phyloP scores from a whole-genome alignment of 1,140 invertebrate species.

The Pteromalus puparum region DNA sequence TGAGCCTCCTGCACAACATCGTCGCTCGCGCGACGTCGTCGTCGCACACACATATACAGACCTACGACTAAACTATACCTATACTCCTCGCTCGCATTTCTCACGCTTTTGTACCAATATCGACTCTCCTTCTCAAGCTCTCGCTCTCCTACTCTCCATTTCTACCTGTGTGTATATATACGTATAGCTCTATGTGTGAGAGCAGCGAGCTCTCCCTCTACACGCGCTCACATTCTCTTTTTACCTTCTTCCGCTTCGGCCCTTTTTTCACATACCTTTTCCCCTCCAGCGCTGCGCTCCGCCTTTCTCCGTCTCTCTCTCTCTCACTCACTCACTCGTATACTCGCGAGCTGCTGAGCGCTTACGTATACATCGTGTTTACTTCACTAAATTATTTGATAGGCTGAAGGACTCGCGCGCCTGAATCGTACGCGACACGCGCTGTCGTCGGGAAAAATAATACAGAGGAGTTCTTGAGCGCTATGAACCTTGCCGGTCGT shows the following conservation, averaged over 20 bases:
- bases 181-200: neutral
- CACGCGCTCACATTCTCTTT: conserved; percentile 44
- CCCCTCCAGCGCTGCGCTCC: neutral
- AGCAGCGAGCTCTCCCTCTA: conserved; percentile 8
- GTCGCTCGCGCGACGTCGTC: neutral
- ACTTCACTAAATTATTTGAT: conserved; percentile 41
- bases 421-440: neutral
- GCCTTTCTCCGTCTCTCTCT: neutral
- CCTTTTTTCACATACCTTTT: conserved; percentile 45
- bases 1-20: neutral
- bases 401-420: neutral
- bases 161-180: conserved; percentile 32
- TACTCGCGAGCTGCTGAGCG: neutral
- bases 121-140: conserved; percentile 3
- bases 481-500: neutral
- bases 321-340: neutral
- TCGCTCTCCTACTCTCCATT: conserved; percentile 20
- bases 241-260: conserved; percentile 50
- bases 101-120: conserved; percentile 53
- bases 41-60: neutral
- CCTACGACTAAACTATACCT: neutral
- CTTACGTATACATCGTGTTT: neutral
- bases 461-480: neutral
- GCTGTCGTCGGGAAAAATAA: conserved; percentile 23
- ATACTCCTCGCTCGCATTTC: conserved; percentile 23